Conservation (phyloP, 2,113 vertebrate genomes). For the Conger conger region DNA sequence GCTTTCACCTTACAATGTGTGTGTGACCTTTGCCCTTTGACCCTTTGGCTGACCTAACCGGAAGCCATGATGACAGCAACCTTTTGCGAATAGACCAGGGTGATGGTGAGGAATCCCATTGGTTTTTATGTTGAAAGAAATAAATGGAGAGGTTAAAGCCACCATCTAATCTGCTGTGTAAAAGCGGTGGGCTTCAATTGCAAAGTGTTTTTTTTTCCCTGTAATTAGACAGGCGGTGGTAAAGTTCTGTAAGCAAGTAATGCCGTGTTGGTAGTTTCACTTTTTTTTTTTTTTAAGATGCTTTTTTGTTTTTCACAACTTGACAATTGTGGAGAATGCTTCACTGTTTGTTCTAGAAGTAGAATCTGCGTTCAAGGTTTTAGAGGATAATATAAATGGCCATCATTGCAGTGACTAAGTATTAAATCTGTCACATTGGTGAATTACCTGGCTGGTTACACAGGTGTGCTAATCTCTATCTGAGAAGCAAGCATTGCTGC, state of each 20-base stretch:
- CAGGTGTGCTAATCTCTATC: constrained; percentile 11
- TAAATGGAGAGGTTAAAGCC: constrained; percentile 83
- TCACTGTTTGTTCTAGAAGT: constrained; percentile 8
- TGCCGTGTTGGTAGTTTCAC: constrained; percentile 30
- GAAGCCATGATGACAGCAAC: constrained; percentile 99
- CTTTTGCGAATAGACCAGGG: constrained; percentile 99
- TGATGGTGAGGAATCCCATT: constrained; percentile 99
- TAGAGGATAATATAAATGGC: neutral
- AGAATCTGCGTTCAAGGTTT: constrained; percentile 20
- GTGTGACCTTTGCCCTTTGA: constrained; percentile 99
- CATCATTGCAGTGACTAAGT: constrained; percentile 16
- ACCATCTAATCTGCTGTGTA: constrained; percentile 45
- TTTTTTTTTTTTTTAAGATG: constrained; percentile 13
- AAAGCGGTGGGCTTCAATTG: constrained; percentile 50
- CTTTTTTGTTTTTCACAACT: constrained; percentile 3
- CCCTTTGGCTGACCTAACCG: constrained; percentile 99
- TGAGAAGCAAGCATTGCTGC: neutral
- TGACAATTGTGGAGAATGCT: constrained; percentile 24
- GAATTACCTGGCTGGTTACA: constrained; percentile 19
- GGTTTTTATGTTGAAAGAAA: constrained; percentile 92
- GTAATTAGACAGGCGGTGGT: constrained; percentile 33
- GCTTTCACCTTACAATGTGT: constrained; percentile 99
- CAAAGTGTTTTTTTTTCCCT: constrained; percentile 34
- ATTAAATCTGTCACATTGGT: neutral
- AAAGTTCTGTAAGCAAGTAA: constrained; percentile 24